Evolutionary conservation across 1,140 invertebrate species (phyloP).

Genomic region (Mycetomoellerius zeteki): DNA sequence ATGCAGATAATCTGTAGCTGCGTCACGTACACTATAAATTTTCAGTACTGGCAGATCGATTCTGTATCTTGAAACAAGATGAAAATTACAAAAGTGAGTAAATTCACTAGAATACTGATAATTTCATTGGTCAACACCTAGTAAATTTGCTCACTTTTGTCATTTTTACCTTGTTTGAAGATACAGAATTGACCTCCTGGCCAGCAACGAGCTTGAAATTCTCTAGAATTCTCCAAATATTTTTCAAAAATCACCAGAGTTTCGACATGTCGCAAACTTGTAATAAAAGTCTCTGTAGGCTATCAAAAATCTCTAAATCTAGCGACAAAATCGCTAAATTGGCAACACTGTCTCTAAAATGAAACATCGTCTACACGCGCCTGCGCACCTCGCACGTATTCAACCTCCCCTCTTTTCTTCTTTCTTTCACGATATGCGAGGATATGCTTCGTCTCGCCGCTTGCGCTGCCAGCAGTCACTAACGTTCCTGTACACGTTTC

Average conservation of each 20-base stretch:
- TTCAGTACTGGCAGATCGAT: no score
- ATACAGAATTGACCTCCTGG: no score
- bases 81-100: no score
- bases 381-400: constrained; percentile 35
- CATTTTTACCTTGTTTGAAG: no score
- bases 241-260: neutral
- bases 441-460: neutral
- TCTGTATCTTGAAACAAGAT: no score
- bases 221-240: neutral
- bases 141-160: no score
- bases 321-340: neutral
- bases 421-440: constrained; percentile 16
- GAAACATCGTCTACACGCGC: constrained; percentile 49
- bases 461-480: constrained; percentile 61
- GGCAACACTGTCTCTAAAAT: constrained; percentile 54
- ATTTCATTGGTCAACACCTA: no score
- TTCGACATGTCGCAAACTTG: constrained; percentile 1
- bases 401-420: constrained; percentile 34
- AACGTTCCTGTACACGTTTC: constrained; percentile 67
- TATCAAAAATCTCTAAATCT: constrained; percentile 3
- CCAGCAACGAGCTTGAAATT: neutral
- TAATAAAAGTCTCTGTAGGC: neutral
- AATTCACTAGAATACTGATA: no score
- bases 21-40: no score
- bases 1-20: no score